Evolutionary conservation across 1,140 invertebrate genomes (phyloP), one percentile per base, ranked within the genome.

Genomic region (Neodiprion lecontei): DNA sequence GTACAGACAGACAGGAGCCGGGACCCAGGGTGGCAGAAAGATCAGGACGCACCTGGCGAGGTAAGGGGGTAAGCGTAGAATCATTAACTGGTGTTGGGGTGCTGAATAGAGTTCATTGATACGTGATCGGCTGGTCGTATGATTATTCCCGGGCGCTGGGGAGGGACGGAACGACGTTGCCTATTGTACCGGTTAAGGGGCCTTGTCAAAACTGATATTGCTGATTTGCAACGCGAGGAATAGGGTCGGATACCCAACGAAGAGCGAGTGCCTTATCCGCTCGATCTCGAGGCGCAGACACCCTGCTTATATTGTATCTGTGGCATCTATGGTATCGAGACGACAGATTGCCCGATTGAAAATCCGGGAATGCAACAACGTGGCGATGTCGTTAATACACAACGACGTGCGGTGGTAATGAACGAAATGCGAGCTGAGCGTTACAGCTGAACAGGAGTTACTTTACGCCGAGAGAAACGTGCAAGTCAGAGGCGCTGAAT

Each of bases 201-300:
- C 78, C 80, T 81, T 86, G 83, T 85, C 85, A 82, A 85, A 87
- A 86, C 83, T 84, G 77, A 74, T 82, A 82, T 79, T 80, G 79
- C 78, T 81, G 82, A 87, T 86, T 85, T 81, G 82, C 84, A 79
- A 84, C 81, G 81, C 81, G 83, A 82, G 70, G 65, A 49, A 61
- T 72, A 17, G 11, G 74, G 66, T 74, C 74, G 72, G 75, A 65
- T 65, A 7, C 61, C 17, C 61, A 14, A 1, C 17, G 7, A 21
- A 14, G 10, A 53, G 9, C 53, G 53, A 61, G 53, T 61, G n/a
- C n/a, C 53, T 61, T 61, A 61, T 61, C 53, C n/a, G 53, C 53
- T 12, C 4, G 11, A 61, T 61, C 53, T 61, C 11, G 28, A 40
- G 28, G 28, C 28, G 28, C 28, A 5, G 28, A 40, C 28, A 40